These are phyloP conservation scores for Heliconius melpomene DNA, from an alignment of 1,140 invertebrate species.

Conservation along the genomic window DNA sequence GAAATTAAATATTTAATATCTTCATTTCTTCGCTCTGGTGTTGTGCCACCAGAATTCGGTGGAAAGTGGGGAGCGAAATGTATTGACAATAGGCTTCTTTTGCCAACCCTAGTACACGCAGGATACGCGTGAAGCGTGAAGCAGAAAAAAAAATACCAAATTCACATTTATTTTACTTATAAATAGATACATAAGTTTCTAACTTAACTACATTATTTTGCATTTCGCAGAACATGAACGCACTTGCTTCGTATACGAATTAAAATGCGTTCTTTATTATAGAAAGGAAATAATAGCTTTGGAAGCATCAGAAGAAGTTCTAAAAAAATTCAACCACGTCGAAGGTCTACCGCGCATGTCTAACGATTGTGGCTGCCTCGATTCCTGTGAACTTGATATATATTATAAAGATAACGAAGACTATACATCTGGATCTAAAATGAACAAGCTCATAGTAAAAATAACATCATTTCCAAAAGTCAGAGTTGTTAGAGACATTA, in stretches of 20 bases:
- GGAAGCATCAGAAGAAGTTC: conserved; percentile 48
- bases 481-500: conserved; percentile 60
- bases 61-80: no score
- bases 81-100: no score
- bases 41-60: no score
- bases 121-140: no score
- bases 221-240: conserved; percentile 56
- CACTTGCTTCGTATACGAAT: conserved; percentile 57
- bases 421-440: conserved; percentile 36
- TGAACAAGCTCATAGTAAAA: conserved; percentile 51
- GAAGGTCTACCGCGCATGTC: conserved; percentile 51
- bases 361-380: conserved; percentile 61
- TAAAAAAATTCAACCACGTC: conserved; percentile 42
- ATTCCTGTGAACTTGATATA: conserved; percentile 58
- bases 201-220: background rate
- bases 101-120: no score
- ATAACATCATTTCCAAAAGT: conserved; percentile 66
- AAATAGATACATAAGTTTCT: background rate
- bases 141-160: no score
- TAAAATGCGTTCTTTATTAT: conserved; percentile 55
- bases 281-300: conserved; percentile 60
- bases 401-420: conserved; percentile 64
- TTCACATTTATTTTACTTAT: no score
- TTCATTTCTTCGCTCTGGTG: no score
- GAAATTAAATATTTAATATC: no score